Evolutionary conservation across 2,888 invertebrate species (phyloP), one percentile per base, ranked within the genome.

Genomic region (Callosobruchus maculatus): DNA sequence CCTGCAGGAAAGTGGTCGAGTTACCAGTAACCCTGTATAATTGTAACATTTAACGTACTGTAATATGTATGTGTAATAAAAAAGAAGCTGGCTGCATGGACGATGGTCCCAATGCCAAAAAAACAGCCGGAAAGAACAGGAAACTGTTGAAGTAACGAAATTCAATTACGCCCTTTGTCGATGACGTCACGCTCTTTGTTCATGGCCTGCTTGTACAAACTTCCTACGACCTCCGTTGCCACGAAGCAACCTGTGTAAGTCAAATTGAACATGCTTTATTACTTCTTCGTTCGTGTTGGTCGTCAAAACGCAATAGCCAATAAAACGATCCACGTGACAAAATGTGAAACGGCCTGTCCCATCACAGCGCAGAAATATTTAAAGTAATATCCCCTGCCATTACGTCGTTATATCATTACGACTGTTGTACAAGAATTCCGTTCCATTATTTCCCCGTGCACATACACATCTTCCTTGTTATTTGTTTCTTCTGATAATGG

Each of bases 401-500:
- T 49, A 49, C 49, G 13, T 49, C 49, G 49, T 49, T 49, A 49
- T 49, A 49, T 49, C 49, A 13, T 49, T 49, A 49, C 49, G 5
- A 13, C 49, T 49, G 49, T 49, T 49, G 49, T 49, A 49, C 49
- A 49, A 49, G 49, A 49, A 49, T 49, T 49, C 49, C 3, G 5
- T 49, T 49, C 13, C 18, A 49, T 49, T 49, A 49, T 49, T n/a
- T 49, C 18, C 49, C 49, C 68, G 68, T 18, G 68, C 9, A 68
- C 3, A 21, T 68, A 68, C 22, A 68, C 68, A 68, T 68, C 5
- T 68, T 68, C 68, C 68, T 68, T 1, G 68, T 21, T 68, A 68
- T 68, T 68, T 22, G 68, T 68, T 68, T 68, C 68, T 68, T 68
- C 22, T 68, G 21, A 20, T 68, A 68, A 68, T 68, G 68, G 68